phyloP scores from a whole-genome alignment of 1,140 invertebrate genomes.

The Pseudomyrmex cubaensis region DNA sequence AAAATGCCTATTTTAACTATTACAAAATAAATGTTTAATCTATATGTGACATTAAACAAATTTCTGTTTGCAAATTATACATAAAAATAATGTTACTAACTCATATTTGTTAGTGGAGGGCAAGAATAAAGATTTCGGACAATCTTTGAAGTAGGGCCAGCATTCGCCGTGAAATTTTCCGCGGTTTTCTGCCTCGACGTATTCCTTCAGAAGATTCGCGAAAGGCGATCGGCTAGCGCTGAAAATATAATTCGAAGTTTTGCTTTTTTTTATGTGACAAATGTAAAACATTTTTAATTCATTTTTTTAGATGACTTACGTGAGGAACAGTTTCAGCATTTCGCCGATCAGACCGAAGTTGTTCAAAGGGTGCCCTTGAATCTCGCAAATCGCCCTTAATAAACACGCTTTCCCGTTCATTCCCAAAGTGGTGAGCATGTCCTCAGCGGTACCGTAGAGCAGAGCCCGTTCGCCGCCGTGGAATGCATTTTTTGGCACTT shows the following conservation, averaged over 20 bases:
- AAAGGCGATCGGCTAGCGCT: constrained; percentile 93
- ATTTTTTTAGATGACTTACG: constrained; percentile 85
- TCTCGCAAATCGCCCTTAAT: constrained; percentile 93
- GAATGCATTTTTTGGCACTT: constrained; percentile 85
- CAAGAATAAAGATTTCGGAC: constrained; percentile 92
- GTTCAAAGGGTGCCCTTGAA: constrained; percentile 91
- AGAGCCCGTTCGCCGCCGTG: constrained; percentile 92
- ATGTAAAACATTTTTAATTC: constrained; percentile 6
- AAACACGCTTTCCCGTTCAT: constrained; percentile 93
- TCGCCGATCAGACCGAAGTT: constrained; percentile 92
- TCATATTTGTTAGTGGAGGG: constrained; percentile 88
- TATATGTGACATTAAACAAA: no score
- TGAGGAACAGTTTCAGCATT: constrained; percentile 92
- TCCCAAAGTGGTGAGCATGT: constrained; percentile 91
- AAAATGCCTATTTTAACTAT: no score
- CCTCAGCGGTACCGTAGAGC: constrained; percentile 91
- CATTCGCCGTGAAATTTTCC: constrained; percentile 92
- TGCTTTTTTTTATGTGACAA: not conserved
- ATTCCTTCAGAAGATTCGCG: constrained; percentile 89
- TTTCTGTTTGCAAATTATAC: not conserved
- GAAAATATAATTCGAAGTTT: constrained; percentile 65
- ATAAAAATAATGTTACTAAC: constrained; percentile 82
- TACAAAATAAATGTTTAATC: not conserved
- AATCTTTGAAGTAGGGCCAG: constrained; percentile 93
- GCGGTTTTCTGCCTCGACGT: constrained; percentile 91